Evolutionary conservation across 2,888 invertebrate genomes (phyloP).

Genomic region (Leucophora obtusa): DNA sequence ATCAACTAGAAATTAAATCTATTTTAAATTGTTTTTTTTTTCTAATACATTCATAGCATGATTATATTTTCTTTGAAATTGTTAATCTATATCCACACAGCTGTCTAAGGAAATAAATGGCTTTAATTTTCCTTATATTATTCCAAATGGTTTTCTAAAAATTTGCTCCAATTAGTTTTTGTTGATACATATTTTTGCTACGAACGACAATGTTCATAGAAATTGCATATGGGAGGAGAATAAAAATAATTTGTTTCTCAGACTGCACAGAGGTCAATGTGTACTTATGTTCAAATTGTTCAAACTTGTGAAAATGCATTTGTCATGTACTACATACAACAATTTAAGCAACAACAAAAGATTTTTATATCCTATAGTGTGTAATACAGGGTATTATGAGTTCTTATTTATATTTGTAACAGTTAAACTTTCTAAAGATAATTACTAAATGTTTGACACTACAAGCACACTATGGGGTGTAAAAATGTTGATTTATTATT

Average conservation of each 20-base stretch:
- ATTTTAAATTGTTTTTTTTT: conserved; percentile 7
- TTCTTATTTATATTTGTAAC: no score
- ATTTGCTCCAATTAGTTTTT: conserved; percentile 50
- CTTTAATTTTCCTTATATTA: conserved; percentile 28
- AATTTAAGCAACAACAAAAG: no score
- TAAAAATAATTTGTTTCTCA: neutral
- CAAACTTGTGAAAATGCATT: no score
- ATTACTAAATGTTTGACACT: no score
- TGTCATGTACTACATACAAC: no score
- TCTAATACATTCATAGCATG: neutral
- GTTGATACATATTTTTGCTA: neutral
- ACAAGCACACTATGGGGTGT: no score
- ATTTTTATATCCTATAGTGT: no score
- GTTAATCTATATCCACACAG: neutral
- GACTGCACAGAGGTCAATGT: neutral
- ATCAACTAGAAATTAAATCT: neutral
- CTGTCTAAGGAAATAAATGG: conserved; percentile 36
- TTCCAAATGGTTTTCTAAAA: conserved; percentile 44
- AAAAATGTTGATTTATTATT: no score
- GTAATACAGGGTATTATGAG: no score
- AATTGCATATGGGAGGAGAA: neutral
- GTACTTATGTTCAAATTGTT: neutral
- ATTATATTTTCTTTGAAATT: neutral
- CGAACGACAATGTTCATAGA: neutral
- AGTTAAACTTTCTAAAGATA: no score